Conservation (phyloP, 2,888 invertebrate genomes). For the Pantelozetes paolii region DNA sequence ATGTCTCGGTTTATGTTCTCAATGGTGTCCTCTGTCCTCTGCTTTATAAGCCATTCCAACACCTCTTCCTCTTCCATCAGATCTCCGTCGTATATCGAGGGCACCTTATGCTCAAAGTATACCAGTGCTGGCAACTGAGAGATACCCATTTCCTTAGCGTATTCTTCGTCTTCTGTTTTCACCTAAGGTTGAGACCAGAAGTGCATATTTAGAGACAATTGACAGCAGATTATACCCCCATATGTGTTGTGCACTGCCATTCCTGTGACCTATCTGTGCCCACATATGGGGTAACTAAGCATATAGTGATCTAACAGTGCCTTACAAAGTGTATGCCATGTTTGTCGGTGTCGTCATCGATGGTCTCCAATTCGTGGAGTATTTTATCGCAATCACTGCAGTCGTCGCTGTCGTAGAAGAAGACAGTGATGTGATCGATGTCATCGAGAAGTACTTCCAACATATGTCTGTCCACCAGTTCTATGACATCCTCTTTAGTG, state of each 20-base stretch:
- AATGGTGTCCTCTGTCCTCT: constrained; percentile 85
- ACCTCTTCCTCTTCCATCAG: constrained; percentile 60
- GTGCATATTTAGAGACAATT: neutral
- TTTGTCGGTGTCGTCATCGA: constrained; percentile 72
- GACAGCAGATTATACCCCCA: neutral
- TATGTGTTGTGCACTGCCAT: too few species aligned
- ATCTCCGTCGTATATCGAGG: constrained; percentile 47
- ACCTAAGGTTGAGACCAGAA: constrained; percentile 55
- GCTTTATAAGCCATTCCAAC: constrained; percentile 83
- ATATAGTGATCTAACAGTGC: too few species aligned
- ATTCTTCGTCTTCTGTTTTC: constrained; percentile 80
- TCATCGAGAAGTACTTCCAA: constrained; percentile 81
- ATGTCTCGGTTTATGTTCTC: constrained; percentile 80
- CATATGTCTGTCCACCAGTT: constrained; percentile 83
- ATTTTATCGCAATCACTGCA: constrained; percentile 68
- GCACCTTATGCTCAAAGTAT: constrained; percentile 62
- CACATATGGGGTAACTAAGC: too few species aligned
- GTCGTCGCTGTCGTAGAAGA: constrained; percentile 67
- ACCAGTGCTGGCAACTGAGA: constrained; percentile 80
- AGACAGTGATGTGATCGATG: constrained; percentile 84
- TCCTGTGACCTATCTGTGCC: too few species aligned
- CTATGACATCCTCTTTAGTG: constrained; percentile 80
- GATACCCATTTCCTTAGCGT: constrained; percentile 85
- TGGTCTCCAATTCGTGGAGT: constrained; percentile 71
- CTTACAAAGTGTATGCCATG: constrained; percentile 76